Evolutionary conservation across 2,113 vertebrate genomes (phyloP).

Genomic region (Natator depressus): DNA sequence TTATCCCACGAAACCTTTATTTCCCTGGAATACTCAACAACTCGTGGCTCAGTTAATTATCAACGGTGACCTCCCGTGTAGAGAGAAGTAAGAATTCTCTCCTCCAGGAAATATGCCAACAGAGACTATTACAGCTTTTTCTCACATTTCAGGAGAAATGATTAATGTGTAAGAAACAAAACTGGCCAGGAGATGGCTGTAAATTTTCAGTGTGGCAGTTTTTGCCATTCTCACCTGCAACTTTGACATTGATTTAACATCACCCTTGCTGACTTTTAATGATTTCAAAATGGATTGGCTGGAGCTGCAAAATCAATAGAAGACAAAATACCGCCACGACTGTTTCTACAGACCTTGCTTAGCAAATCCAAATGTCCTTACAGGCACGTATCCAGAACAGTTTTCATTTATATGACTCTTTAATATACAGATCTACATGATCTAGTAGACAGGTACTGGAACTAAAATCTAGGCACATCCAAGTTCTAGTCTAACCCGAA

Average conservation of each 20-base stretch:
- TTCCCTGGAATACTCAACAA: background rate
- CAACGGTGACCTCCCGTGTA: background rate
- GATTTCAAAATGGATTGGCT: conserved; percentile 28
- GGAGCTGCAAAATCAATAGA: background rate
- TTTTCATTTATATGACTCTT: background rate
- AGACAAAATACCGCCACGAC: background rate
- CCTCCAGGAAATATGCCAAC: background rate
- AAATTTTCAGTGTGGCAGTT: fast-evolving
- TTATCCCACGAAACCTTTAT: background rate
- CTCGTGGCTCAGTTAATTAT: fast-evolving
- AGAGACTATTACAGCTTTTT: background rate
- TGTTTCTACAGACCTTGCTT: fast-evolving
- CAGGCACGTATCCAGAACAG: background rate
- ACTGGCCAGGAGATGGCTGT: background rate
- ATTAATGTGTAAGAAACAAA: background rate
- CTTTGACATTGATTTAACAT: conserved; percentile 27
- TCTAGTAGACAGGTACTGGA: background rate
- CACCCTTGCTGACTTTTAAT: conserved; percentile 30
- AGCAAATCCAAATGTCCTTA: background rate
- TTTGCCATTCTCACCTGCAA: conserved; percentile 1
- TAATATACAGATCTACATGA: background rate
- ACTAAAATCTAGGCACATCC: background rate
- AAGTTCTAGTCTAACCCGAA: background rate
- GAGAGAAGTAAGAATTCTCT: background rate
- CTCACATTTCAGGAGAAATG: fast-evolving